Base-by-base conservation (phyloP, 2,888 invertebrate genomes). In the Uropetala carovei region DNA sequence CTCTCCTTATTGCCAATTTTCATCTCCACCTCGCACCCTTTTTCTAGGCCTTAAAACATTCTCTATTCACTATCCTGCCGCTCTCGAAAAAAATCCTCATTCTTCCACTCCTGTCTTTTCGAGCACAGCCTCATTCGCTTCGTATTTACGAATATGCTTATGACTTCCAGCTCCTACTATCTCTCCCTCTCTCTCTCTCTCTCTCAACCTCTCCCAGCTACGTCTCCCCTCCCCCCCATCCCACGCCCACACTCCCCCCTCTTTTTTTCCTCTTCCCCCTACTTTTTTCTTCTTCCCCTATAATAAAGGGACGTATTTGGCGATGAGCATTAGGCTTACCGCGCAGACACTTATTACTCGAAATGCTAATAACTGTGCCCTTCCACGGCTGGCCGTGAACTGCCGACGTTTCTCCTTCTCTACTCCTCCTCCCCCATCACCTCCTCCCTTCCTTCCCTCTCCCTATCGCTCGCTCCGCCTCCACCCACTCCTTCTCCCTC, bases 91-190 rank as follows among this genome's bases (percentile, higher is more conserved):
- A 43, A 43, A 5, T 43, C 43, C 43, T 43, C 43, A 57, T 30
- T 43, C 64, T 57, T 91, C 43, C 82, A 58, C 64, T 75, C 84
- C 43, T 43, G 18, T 92, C 18, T 43, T n/a, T 86, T 60, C 93
- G 93, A 93, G 93, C 93, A 93, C 92, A 92, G 94, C 93, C 93
- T 94, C 94, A 93, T 94, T 94, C 94, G 94, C 95, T 95, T 94
- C 94, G 94, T 94, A 95, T 95, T 94, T 94, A 95, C 95, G 95
- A 95, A 94, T 94, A 94, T 94, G 94, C 94, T 94, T 95, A 94
- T 95, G 95, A 94, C 95, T 95, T 95, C 94, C 94, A 94, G 94
- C 93, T 93, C 93, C 92, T 68, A 92, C 92, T 89, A 56, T 43
- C 5, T 83, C 89, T 83, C 30, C 93, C 14, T 82, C 89, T 89